Base-by-base conservation (phyloP, 2,888 invertebrate species). In the Cephonodes hylas region DNA sequence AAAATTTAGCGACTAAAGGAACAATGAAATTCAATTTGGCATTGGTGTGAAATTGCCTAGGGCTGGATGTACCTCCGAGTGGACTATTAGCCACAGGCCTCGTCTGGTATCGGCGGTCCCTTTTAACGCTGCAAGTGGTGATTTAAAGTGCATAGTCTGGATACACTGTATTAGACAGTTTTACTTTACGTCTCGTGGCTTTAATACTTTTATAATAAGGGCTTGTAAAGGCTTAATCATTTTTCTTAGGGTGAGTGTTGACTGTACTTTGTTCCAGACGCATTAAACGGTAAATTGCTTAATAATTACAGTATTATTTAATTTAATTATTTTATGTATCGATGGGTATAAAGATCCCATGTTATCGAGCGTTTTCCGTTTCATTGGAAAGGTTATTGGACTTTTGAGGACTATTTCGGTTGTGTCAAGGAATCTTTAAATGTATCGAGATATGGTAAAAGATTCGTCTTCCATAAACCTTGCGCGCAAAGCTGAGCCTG, bases 1-100 rank as follows among this genome's bases (percentile, higher is more conserved):
- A 27, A 59, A 66, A 66, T 64, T 64, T 63, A 23, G 62, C 63
- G 68, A 64, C 60, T 63, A 61, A 66, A 68, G 68, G 75, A 77
- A 81, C 80, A 83, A 80, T 81, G 72, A 67, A 70, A 74, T 77
- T 68, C 70, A 77, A 84, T 84, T 62, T 77, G 78, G 76, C 66
- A 69, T 79, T 72, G 72, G 74, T 70, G 78, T 71, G 72, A 78
- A 84, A 82, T 77, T 73, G 80, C 76, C 78, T 80, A 76, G 81
- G 72, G 74, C 68, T 63, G 62, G 46, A 31, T 45, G 34, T 57
- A 42, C 65, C 68, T 70, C 71, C 74, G 74, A 85, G 84, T 80
- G 78, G 82, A 81, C 86, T 83, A 82, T 84, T 86, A 82, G 77
- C 68, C 59, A 74, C 83, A 84, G 81, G 69, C 76, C 68, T 68